Percentiles rank a stretch among this genome's conserved stretches.
Evolutionary conservation across 2,113 vertebrate genomes (phyloP).

Genomic region (Apaloderma vittatum): DNA sequence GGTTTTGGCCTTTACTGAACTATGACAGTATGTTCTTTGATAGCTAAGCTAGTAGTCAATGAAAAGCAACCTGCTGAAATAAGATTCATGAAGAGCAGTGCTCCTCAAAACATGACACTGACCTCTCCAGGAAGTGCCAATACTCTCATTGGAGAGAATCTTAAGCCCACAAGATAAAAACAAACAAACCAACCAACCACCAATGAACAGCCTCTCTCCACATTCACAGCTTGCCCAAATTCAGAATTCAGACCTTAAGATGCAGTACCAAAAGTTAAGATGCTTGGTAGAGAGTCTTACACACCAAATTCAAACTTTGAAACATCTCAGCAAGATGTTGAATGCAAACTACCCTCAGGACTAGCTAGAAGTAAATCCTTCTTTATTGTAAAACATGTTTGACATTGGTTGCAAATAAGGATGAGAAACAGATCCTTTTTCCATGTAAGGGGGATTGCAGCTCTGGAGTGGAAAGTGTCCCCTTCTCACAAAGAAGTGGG

Average conservation of each 20-base stretch:
- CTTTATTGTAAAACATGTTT: neutral
- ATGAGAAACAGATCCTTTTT: neutral
- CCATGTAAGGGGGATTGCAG: neutral
- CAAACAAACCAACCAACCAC: neutral
- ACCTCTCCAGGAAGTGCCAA: neutral
- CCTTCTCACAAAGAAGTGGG: neutral
- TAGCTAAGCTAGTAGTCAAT: neutral
- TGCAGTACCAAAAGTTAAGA: accelerated
- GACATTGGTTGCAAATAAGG: neutral
- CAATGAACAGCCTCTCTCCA: neutral
- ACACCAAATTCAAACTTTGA: neutral
- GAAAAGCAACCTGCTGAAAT: conserved; percentile 42
- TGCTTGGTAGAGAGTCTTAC: neutral
- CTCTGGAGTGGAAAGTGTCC: neutral
- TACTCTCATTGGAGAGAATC: neutral
- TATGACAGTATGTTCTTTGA: neutral
- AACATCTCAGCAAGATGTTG: neutral
- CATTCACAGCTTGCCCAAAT: neutral
- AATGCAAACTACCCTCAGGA: neutral
- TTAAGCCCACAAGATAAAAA: neutral
- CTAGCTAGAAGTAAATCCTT: neutral
- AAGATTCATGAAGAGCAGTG: conserved; percentile 16
- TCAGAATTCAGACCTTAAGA: accelerated
- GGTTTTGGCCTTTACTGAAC: conserved; percentile 27
- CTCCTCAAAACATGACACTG: neutral